Evolutionary conservation across 2,888 invertebrate species (phyloP).

Genomic region (Beris morrisii): DNA sequence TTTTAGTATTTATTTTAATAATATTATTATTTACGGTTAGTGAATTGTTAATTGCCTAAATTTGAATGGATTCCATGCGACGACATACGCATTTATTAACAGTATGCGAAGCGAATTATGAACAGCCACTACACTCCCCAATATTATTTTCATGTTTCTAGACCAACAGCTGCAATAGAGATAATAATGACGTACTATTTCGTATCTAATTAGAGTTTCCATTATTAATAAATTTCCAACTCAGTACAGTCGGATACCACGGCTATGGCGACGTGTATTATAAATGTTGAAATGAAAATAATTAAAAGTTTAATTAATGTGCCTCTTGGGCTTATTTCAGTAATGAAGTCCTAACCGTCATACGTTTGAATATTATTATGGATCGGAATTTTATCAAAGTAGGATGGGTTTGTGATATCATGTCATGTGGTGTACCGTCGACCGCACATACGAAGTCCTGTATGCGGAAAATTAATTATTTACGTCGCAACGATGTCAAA

Average conservation of each 20-base stretch:
- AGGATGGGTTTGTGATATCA: no score
- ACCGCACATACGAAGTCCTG: no score
- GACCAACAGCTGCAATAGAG: not conserved
- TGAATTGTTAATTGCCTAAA: not conserved
- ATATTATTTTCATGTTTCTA: no score
- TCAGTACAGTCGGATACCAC: not conserved
- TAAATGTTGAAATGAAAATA: slow-evolving; percentile 28
- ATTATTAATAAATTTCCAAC: slow-evolving; percentile 25
- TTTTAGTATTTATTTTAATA: no score
- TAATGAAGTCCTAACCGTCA: slow-evolving; percentile 25
- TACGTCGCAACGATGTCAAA: no score
- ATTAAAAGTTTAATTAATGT: slow-evolving; percentile 33
- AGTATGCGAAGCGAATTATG: no score
- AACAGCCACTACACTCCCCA: no score
- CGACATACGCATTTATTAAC: no score
- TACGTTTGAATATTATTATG: not conserved
- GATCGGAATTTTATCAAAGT: no score
- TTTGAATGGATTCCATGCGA: not conserved
- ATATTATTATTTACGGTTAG: not conserved
- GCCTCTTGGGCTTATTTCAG: slow-evolving; percentile 20
- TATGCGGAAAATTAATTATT: no score
- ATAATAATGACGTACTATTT: slow-evolving; percentile 24
- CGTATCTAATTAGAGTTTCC: slow-evolving; percentile 24
- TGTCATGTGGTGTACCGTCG: no score
- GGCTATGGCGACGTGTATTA: slow-evolving; percentile 14